These are phyloP conservation scores for Paramacrobiotus metropolitanus DNA, from an alignment of 1,140 invertebrate species.

Conservation along the genomic window DNA sequence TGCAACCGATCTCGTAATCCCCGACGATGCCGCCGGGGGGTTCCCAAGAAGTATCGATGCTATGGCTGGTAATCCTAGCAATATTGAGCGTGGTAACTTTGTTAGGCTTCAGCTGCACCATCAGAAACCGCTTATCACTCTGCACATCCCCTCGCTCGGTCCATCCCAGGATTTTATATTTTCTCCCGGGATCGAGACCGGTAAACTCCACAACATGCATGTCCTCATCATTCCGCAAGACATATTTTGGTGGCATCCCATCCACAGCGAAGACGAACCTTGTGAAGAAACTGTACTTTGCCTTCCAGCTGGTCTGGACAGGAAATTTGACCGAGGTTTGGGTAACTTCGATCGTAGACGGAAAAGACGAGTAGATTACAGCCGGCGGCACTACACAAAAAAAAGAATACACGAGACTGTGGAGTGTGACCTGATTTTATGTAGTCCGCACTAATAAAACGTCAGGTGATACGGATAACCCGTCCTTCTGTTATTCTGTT, in stretches of 20 bases:
- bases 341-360: neutral
- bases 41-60: conserved; percentile 54
- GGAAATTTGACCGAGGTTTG: neutral
- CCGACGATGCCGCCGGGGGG: conserved; percentile 56
- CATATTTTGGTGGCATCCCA: neutral
- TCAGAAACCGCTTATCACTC: neutral
- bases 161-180: neutral
- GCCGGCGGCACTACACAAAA: neutral
- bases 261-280: neutral
- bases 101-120: conserved; percentile 34
- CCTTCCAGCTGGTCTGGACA: neutral
- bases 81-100: conserved; percentile 54
- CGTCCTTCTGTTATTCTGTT: no score
- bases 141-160: neutral
- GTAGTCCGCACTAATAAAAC: no score
- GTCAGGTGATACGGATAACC: no score
- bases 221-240: neutral
- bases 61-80: conserved; percentile 45
- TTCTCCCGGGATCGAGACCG: neutral
- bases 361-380: neutral
- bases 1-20: conserved; percentile 43
- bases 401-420: no score
- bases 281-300: neutral
- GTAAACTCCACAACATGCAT: conserved; percentile 1
- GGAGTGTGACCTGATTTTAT: no score